A percentile compares a stretch with the other conserved stretches of the same genome.
Evolutionary conservation across 1,140 invertebrate genomes (phyloP).

Genomic region (Anastrepha obliqua): DNA sequence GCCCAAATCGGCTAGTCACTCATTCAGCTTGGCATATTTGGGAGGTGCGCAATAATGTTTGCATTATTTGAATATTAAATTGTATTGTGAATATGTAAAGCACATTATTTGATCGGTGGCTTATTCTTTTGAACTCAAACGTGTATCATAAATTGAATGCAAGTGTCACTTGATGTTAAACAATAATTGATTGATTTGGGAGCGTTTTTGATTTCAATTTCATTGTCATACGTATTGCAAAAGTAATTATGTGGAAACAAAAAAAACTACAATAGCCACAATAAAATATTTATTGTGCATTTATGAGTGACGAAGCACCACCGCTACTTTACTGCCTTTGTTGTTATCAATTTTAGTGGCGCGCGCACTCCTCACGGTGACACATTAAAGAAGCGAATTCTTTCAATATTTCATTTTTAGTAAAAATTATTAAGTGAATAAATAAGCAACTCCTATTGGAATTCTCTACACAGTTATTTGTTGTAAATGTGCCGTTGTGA

Average conservation of each 20-base stretch:
- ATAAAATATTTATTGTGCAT: not conserved
- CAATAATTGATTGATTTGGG: slow-evolving; percentile 17
- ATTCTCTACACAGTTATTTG: not conserved
- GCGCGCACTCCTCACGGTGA: slow-evolving; percentile 13
- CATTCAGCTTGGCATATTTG: not conserved
- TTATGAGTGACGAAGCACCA: not conserved
- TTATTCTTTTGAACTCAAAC: not conserved
- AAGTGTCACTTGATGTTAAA: slow-evolving; percentile 19
- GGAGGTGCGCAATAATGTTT: slow-evolving; percentile 6
- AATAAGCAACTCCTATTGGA: not conserved
- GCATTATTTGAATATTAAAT: slow-evolving; percentile 42
- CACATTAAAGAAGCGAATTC: not conserved
- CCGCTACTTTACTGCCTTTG: not conserved
- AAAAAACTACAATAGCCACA: not conserved
- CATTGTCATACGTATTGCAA: not conserved
- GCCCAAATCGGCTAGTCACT: not conserved
- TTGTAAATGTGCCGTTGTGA: not conserved
- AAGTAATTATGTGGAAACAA: not conserved
- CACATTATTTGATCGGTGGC: not conserved
- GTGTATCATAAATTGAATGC: slow-evolving; percentile 10
- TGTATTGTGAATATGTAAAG: not conserved
- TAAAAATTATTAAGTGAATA: not conserved
- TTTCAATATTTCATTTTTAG: not conserved
- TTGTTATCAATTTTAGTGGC: slow-evolving; percentile 9
- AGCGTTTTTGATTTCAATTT: slow-evolving; percentile 26